These are phyloP conservation scores for Dreissena polymorpha DNA, from an alignment of 1,140 invertebrate species.

Conservation along the genomic window DNA sequence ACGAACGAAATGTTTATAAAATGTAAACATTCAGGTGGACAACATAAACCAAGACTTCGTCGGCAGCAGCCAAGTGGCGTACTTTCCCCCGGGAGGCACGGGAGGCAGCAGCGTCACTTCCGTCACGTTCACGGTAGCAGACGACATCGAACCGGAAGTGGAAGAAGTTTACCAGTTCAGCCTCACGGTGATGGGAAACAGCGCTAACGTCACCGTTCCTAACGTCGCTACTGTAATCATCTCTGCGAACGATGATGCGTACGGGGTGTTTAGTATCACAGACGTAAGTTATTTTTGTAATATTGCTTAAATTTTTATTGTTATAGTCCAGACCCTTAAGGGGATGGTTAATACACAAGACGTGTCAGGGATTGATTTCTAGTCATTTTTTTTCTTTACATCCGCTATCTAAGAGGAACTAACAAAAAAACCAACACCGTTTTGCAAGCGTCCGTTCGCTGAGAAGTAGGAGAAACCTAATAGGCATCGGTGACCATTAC, in stretches of 20 bases:
- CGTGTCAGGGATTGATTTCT: no score
- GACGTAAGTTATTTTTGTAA: slow-evolving; percentile 60
- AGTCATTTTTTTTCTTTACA: no score
- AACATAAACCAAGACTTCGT: slow-evolving; percentile 69
- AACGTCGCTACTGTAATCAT: slow-evolving; percentile 67
- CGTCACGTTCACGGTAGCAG: slow-evolving; percentile 72
- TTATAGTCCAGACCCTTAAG: background rate
- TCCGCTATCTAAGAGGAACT: no score
- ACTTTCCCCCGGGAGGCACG: slow-evolving; percentile 62
- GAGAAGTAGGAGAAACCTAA: no score
- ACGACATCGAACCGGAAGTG: slow-evolving; percentile 73
- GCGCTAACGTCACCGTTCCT: slow-evolving; percentile 55
- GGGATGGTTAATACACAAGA: no score
- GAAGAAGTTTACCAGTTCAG: slow-evolving; percentile 70
- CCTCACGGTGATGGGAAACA: slow-evolving; percentile 57
- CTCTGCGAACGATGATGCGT: slow-evolving; percentile 76
- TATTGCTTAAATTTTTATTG: background rate
- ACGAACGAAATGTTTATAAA: background rate
- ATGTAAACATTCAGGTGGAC: slow-evolving; percentile 53
- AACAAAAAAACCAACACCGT: no score
- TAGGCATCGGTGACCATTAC: no score
- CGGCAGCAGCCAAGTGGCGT: slow-evolving; percentile 70
- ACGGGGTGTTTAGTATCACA: slow-evolving; percentile 74
- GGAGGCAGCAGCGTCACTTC: slow-evolving; percentile 41
- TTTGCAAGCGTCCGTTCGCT: no score